Conservation (phyloP, 2,888 invertebrate species). For the Drosophila limbata region DNA sequence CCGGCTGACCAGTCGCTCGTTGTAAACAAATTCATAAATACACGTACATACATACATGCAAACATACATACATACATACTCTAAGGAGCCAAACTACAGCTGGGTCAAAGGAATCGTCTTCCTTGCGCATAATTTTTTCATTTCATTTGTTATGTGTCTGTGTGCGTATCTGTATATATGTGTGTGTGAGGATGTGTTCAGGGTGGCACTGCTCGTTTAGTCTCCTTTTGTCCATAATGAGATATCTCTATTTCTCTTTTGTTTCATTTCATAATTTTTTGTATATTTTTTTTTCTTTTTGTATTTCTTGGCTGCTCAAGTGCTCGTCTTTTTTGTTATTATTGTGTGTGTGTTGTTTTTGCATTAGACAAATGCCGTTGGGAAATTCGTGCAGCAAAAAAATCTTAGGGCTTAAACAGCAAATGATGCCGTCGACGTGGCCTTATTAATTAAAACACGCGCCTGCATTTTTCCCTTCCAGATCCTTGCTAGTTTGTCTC, state of each 20-base stretch:
- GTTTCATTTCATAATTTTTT: constrained; percentile 72
- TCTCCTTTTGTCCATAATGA: constrained; percentile 76
- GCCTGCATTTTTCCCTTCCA: constrained; percentile 44
- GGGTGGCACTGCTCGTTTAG: constrained; percentile 56
- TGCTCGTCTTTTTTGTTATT: constrained; percentile 36
- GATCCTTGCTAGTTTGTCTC: constrained; percentile 6
- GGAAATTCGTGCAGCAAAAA: constrained; percentile 69
- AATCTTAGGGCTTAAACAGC: constrained; percentile 69
- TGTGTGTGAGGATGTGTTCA: constrained; percentile 22
- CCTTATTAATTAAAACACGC: constrained; percentile 76
- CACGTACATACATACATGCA: constrained; percentile 24
- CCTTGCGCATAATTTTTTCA: constrained; percentile 73
- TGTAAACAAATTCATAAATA: constrained; percentile 76
- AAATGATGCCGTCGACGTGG: constrained; percentile 61
- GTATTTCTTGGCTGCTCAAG: constrained; percentile 22
- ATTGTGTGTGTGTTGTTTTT: constrained; percentile 66
- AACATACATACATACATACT: constrained; percentile 20
- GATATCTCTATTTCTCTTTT: constrained; percentile 78
- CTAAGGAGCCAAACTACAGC: constrained; percentile 10
- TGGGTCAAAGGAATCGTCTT: constrained; percentile 38
- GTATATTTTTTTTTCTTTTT: constrained; percentile 37
- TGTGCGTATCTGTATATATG: constrained; percentile 20
- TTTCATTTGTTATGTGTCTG: constrained; percentile 55
- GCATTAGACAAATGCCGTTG: constrained; percentile 74
- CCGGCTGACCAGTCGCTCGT: constrained; percentile 51